These are phyloP conservation scores for Bombus sylvicola DNA, from an alignment of 1,140 invertebrate species.

Conservation along the genomic window DNA sequence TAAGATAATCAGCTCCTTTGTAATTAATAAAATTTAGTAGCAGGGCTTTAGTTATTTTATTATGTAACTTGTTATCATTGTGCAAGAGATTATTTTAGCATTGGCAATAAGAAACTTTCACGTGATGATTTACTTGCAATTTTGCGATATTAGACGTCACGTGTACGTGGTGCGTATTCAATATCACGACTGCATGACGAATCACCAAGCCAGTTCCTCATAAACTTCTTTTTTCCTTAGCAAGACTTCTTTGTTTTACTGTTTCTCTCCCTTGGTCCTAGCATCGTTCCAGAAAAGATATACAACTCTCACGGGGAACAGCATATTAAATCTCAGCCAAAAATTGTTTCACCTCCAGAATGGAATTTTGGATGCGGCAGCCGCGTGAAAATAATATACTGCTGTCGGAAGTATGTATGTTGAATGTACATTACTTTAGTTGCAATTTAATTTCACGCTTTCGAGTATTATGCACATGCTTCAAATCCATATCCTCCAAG, in stretches of 20 bases:
- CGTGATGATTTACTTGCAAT: constrained; percentile 15
- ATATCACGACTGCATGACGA: constrained; percentile 28
- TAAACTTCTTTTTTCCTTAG: constrained; percentile 14
- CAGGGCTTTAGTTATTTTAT: rapidly evolving
- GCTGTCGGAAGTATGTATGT: not conserved
- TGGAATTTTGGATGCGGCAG: not conserved
- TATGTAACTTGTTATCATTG: not conserved
- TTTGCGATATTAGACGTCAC: constrained; percentile 11
- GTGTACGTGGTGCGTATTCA: too few relatives aligned
- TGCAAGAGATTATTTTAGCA: not conserved
- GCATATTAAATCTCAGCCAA: constrained; percentile 42
- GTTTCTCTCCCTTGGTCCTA: not conserved
- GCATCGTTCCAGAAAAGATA: constrained; percentile 26
- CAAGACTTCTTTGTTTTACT: not conserved
- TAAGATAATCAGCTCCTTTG: too few relatives aligned
- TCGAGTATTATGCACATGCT: not conserved
- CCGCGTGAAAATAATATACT: not conserved
- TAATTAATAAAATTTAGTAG: not conserved
- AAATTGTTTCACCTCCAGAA: constrained; percentile 13
- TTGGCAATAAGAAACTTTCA: not conserved
- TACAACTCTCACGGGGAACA: constrained; percentile 3
- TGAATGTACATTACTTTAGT: not conserved
- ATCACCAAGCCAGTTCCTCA: constrained; percentile 18
- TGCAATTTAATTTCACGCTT: not conserved
- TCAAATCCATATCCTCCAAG: not conserved